A percentile compares a stretch with the other conserved stretches of the same genome.
Evolutionary conservation across 2,888 invertebrate genomes (phyloP).

Genomic region (Cataglyphis livida): DNA sequence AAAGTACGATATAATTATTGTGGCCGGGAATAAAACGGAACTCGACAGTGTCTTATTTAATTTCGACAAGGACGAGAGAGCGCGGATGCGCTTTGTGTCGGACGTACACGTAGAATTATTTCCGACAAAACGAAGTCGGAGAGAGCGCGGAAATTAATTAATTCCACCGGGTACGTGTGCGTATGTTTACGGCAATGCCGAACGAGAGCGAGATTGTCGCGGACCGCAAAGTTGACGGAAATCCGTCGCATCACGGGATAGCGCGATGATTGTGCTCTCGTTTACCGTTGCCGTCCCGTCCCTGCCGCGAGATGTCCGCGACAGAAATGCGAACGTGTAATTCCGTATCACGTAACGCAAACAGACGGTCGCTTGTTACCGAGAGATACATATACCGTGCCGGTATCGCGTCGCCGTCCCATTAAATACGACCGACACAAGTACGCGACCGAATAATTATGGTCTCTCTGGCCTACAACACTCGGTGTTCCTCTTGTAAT

Average conservation of each 20-base stretch:
- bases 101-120: constrained; percentile 33
- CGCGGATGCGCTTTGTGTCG: constrained; percentile 33
- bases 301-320: constrained; percentile 23
- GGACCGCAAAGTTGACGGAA: constrained; percentile 50
- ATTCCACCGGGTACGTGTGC: constrained; percentile 36
- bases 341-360: constrained; percentile 62
- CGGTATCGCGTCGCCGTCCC: constrained; percentile 15
- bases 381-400: constrained; percentile 32
- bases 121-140: neutral
- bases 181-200: constrained; percentile 42
- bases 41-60: constrained; percentile 51
- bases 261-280: constrained; percentile 30
- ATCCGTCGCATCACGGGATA: constrained; percentile 31
- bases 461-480: constrained; percentile 7
- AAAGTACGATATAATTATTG: constrained; percentile 26
- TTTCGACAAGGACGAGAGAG: constrained; percentile 34
- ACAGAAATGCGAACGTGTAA: constrained; percentile 55
- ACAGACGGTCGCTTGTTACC: constrained; percentile 62
- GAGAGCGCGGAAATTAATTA: constrained; percentile 55
- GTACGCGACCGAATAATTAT: constrained; percentile 48
- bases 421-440: constrained; percentile 47
- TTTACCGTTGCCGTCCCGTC: constrained; percentile 18
- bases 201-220: constrained; percentile 48
- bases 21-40: constrained; percentile 34
- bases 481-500: neutral